phyloP scores from a whole-genome alignment of 2,888 invertebrate genomes.

The Chalcosyrphus nemorum region DNA sequence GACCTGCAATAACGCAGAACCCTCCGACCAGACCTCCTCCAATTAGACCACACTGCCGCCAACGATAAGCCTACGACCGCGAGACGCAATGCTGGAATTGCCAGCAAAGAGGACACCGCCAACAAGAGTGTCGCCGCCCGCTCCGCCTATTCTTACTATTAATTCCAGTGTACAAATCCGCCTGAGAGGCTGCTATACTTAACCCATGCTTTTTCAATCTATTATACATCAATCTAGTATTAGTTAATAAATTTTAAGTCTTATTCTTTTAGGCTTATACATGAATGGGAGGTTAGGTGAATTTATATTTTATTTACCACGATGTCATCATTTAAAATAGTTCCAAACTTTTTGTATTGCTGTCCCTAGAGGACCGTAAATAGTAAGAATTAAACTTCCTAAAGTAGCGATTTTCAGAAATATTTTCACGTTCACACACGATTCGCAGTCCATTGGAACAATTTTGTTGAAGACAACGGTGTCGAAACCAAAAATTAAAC shows the following conservation, averaged over 20 bases:
- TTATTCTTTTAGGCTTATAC: neutral
- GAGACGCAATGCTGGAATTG: too few species aligned
- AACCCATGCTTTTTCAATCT: neutral
- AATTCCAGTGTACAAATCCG: too few species aligned
- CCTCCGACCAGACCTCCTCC: too few species aligned
- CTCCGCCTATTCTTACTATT: too few species aligned
- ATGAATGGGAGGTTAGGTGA: too few species aligned
- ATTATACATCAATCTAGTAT: neutral
- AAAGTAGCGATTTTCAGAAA: constrained; percentile 66
- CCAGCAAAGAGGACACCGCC: too few species aligned
- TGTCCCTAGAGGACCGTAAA: constrained; percentile 74
- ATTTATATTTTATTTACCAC: too few species aligned
- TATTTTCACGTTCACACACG: constrained; percentile 56
- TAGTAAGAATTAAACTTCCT: constrained; percentile 69
- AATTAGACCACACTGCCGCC: too few species aligned
- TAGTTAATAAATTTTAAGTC: neutral
- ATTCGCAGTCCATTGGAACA: constrained; percentile 71
- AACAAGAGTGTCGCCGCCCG: too few species aligned
- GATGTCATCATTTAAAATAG: neutral
- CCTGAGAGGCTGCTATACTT: neutral
- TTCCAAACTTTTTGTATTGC: constrained; percentile 72
- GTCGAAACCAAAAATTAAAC: constrained; percentile 74
- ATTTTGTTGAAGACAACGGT: constrained; percentile 74
- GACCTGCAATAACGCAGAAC: too few species aligned
- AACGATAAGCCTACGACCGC: too few species aligned